Conservation (phyloP, 2,888 invertebrate genomes). For the Aromia moschata region DNA sequence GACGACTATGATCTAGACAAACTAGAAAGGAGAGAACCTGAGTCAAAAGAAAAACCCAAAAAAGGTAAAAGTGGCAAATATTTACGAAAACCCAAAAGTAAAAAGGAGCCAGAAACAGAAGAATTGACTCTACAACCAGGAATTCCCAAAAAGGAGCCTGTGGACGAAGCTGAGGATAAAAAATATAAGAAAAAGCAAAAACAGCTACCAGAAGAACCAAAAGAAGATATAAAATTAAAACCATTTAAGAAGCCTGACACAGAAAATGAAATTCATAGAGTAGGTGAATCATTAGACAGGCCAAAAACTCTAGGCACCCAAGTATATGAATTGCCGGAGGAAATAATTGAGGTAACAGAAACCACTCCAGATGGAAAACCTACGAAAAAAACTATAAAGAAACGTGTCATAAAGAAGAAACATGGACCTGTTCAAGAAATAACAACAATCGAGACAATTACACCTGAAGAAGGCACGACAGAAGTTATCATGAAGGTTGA, state of each 20-base stretch:
- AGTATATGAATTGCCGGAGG: slow-evolving; percentile 57
- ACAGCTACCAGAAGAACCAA: slow-evolving; percentile 48
- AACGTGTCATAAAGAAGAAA: slow-evolving; percentile 50
- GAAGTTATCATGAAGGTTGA: slow-evolving; percentile 47
- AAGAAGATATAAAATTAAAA: slow-evolving; percentile 45
- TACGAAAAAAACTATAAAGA: slow-evolving; percentile 48
- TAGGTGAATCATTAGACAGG: slow-evolving; percentile 41
- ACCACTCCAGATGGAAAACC: slow-evolving; percentile 41
- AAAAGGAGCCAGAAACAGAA: slow-evolving; percentile 40
- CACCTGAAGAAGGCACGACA: slow-evolving; percentile 44
- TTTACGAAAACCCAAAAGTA: slow-evolving; percentile 49
- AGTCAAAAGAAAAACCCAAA: slow-evolving; percentile 38
- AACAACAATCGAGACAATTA: slow-evolving; percentile 49
- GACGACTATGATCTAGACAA: slow-evolving; percentile 56
- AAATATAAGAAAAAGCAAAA: slow-evolving; percentile 56
- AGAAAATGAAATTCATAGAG: slow-evolving; percentile 46
- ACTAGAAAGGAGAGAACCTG: slow-evolving; percentile 55
- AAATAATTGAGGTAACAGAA: slow-evolving; percentile 39
- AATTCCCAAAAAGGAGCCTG: slow-evolving; percentile 49
- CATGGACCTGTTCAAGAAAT: slow-evolving; percentile 43
- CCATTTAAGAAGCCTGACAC: slow-evolving; percentile 51
- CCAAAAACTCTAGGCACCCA: slow-evolving; percentile 44
- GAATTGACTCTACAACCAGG: slow-evolving; percentile 47
- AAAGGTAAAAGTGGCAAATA: slow-evolving; percentile 53
- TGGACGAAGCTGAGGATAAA: slow-evolving; percentile 59